Evolutionary conservation across 2,888 invertebrate species (phyloP), one percentile per base, ranked within the genome.

Genomic region (Phortica magna): DNA sequence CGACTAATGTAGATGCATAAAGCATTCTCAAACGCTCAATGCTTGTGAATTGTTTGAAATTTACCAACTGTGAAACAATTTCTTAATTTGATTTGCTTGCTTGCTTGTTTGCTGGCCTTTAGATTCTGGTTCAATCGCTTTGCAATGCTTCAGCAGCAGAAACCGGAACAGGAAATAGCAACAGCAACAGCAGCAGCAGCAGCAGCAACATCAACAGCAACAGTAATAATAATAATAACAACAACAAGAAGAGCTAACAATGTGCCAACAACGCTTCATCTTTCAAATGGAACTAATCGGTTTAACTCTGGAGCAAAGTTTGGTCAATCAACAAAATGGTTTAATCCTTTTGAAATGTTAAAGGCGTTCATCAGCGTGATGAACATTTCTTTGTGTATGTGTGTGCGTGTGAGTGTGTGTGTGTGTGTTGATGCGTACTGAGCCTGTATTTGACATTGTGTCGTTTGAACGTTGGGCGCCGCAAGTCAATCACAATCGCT

Each of bases 301-400:
- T 68, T 68, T 68, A 68, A 68, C 42, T 68, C 9, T 41, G 43
- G 43, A 68, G 42, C 68, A 68, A 43, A 42, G 42, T 68, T 68
- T 68, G 68, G 68, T 68, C 68, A 68, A 68, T 68, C 68, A 68
- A 68, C 68, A 68, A 68, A 68, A 68, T 68, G 68, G 43, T 68
- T 43, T 68, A 48, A 68, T 68, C 43, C 68, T 68, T 61, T 43
- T 48, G 19, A 68, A 68, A 68, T 68, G 68, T 68, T 68, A 42
- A 68, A 43, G 43, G 43, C 39, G 43, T 43, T 68, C 19, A 12
- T 31, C 31, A 31, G 31, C 31, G 5, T 31, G 31, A 31, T 31
- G 31, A 31, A 31, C 31, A 31, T 31, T 31, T 31, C 31, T 31
- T 31, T 31, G 5, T 31, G 31, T 31, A 31, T 1, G 31, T 31